Evolutionary conservation across 2,888 invertebrate species (phyloP), one percentile per base, ranked within the genome.

Genomic region (Melinaea menophilus): DNA sequence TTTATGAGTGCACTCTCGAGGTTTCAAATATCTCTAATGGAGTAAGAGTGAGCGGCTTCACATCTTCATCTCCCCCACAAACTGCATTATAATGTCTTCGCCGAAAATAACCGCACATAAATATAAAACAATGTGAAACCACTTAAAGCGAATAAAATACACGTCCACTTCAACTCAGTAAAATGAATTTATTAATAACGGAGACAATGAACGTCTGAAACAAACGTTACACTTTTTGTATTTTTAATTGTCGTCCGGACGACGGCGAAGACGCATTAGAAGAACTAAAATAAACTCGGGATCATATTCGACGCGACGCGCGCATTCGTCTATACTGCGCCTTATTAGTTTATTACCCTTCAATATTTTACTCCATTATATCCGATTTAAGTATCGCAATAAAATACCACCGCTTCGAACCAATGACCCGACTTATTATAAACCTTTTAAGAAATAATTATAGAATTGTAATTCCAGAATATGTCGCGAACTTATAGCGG

Each of bases 71-170:
- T 88, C 90, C 90, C 90, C 89, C 86, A 88, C 90, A 88, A 89
- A 88, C 88, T 86, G 88, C 88, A 87, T 89, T 88, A 90, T 90
- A 88, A 90, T 87, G 90, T 88, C 84, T 82, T 81, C 77, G 83
- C 85, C 88, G 79, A 89, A 90, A 90, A 90, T 90, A 90, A 87
- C 88, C 86, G 80, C 88, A 89, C 90, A 90, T 90, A 90, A 90
- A 90, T 90, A 90, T 87, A 89, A 90, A 90, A 89, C 89, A 90
- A 90, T 90, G 90, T 90, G 89, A 90, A 89, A 90, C 90, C 90
- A 90, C 90, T 90, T 90, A 90, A 89, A 90, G 90, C 88, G 90
- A 90, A 90, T 90, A 90, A 90, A 90, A 90, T 89, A 89, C 89
- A 90, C 86, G 88, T 88, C 88, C 81, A 83, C 87, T 87, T 86